Percentiles rank a stretch among this genome's conserved stretches.
These are phyloP conservation scores for Drosophila vallismaia DNA, from an alignment of 2,888 invertebrate genomes.

Conservation along the genomic window DNA sequence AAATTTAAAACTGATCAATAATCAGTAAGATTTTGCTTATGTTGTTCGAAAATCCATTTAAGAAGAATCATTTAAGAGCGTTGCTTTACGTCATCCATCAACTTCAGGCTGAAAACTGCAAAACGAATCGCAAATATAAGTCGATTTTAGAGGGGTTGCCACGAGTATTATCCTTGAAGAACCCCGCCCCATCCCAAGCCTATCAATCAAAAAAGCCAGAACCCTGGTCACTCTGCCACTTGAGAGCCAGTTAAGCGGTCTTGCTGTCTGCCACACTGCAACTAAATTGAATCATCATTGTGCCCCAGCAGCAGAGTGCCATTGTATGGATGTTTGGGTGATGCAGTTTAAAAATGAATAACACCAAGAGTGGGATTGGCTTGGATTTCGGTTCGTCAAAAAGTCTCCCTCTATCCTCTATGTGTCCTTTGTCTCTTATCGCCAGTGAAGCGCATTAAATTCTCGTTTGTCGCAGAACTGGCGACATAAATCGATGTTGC, in stretches of 20 bases:
- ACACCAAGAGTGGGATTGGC: constrained; percentile 31
- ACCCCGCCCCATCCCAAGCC: constrained; percentile 44
- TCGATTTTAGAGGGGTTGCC: constrained; percentile 20
- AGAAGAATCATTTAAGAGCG: neutral
- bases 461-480: constrained; percentile 61
- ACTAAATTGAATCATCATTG: constrained; percentile 68
- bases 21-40: neutral
- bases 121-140: constrained; percentile 48
- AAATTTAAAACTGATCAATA: neutral
- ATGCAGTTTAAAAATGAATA: constrained; percentile 65
- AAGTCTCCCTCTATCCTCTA: constrained; percentile 4
- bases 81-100: constrained; percentile 55
- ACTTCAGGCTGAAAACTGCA: constrained; percentile 43
- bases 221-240: constrained; percentile 61
- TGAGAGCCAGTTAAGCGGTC: constrained; percentile 63
- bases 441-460: constrained; percentile 61
- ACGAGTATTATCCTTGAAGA: neutral
- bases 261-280: constrained; percentile 50
- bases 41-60: neutral
- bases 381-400: constrained; percentile 11
- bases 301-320: constrained; percentile 5
- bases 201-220: constrained; percentile 66
- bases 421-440: constrained; percentile 7
- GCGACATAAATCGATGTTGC: constrained; percentile 54
- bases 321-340: constrained; percentile 29